A percentile compares a stretch with the other conserved stretches of the same genome.
Evolutionary conservation across 2,888 invertebrate genomes (phyloP).

Genomic region (Coremacera marginata): DNA sequence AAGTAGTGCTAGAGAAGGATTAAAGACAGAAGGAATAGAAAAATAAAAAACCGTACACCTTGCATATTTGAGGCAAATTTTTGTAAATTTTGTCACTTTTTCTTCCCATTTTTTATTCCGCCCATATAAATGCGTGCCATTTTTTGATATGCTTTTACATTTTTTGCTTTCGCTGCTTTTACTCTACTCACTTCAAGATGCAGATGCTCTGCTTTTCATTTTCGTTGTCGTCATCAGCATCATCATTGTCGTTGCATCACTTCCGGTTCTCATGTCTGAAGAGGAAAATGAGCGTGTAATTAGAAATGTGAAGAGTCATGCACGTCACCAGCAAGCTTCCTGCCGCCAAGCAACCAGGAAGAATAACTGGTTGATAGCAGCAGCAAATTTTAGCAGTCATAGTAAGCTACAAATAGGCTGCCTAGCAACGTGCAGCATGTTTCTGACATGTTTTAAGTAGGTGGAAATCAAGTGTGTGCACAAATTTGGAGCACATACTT

Average conservation of each 20-base stretch:
- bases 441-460: neutral
- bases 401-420: neutral
- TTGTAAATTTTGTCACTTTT: neutral
- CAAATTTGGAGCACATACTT: neutral
- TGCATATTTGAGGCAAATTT: neutral
- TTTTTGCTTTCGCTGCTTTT: neutral
- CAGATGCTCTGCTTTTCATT: neutral
- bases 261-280: slow-evolving; percentile 29
- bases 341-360: neutral
- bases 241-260: slow-evolving; percentile 13
- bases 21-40: no score
- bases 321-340: slow-evolving; percentile 17
- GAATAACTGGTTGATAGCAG: neutral
- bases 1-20: neutral
- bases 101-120: neutral
- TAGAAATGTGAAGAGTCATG: slow-evolving; percentile 27
- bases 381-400: neutral
- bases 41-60: no score
- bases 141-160: neutral
- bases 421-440: neutral
- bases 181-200: neutral
- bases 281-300: slow-evolving; percentile 39
- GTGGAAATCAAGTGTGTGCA: neutral
- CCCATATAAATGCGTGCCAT: neutral
- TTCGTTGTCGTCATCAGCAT: neutral